Base-by-base conservation (phyloP, 2,113 vertebrate genomes). In the Vulpes ferrilata region DNA sequence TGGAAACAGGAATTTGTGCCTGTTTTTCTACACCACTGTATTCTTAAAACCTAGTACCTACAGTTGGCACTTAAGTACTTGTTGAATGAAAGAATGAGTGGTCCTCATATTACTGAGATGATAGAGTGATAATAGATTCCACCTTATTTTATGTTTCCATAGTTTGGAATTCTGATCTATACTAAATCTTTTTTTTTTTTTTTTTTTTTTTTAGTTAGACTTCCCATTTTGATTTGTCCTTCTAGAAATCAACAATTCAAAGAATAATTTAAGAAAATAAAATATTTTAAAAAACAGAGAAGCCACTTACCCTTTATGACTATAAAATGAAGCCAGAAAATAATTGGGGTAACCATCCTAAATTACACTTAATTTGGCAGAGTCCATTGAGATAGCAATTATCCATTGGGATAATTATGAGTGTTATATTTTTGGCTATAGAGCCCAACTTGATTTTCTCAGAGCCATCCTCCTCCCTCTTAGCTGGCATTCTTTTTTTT, bases 241-340 rank as follows among this genome's bases (percentile, higher is more conserved):
- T 80, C 71, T 80, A 93, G 35, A 84, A 94, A 91, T 74, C 15
- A 79, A 59, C 27, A 19, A n/a, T 6, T 48, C 59, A 76, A 87
- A 65, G 1, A 6, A 87, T 69, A 48, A 93, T 84, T 96, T 87
- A 87, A 71, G 20, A 11, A 79, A 95, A 55, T 76, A 92, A 95
- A 97, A 60, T 76, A 43, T 11, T 65, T 94, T 5, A 71, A 94
- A 76, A 16, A 94, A 78, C 62, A 76, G 80, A 53, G 15, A 87
- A 97, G 32, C 20, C 25, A 88, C 27, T 74, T 88, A 65, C 23
- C n/a, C 7, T 85, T 83, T 93, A 53, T 59, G 80, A 69, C 43
- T 71, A 48, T 80, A 92, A 96, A 90, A 57, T 30, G 3, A 78
- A 87, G 32, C 10, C 32, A 73, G 59, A 81, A 94, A 80, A 85